These are phyloP conservation scores for Rhinophrynus dorsalis DNA, from an alignment of 2,797 vertebrate genomes.

Conservation along the genomic window DNA sequence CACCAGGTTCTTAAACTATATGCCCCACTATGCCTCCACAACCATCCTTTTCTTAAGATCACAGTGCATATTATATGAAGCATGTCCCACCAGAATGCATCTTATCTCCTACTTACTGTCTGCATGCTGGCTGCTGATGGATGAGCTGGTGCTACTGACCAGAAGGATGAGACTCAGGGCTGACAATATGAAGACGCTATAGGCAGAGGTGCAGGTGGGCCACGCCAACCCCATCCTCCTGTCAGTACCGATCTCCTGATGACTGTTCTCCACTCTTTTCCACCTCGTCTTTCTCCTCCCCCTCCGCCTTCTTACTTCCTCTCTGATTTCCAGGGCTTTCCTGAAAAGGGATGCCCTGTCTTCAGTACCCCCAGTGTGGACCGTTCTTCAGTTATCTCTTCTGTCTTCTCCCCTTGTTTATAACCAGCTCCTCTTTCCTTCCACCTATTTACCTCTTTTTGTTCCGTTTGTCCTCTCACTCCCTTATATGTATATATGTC, in stretches of 20 bases:
- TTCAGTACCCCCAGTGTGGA: too few relatives aligned
- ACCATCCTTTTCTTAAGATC: too few relatives aligned
- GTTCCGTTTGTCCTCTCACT: too few relatives aligned
- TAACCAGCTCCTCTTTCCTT: too few relatives aligned
- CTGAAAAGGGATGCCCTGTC: not conserved
- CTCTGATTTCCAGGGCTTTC: conserved; percentile 19
- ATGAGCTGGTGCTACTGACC: not conserved
- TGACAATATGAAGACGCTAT: not conserved
- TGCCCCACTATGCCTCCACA: too few relatives aligned
- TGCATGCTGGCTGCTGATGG: not conserved
- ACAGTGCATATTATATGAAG: too few relatives aligned
- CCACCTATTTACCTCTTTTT: too few relatives aligned
- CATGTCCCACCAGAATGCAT: too few relatives aligned
- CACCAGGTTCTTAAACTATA: too few relatives aligned
- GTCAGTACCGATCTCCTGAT: not conserved
- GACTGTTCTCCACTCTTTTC: not conserved
- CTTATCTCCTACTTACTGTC: not conserved
- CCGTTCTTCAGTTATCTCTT: too few relatives aligned
- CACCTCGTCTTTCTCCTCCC: conserved; percentile 22
- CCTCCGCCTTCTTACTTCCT: conserved; percentile 10
- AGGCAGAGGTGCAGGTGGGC: not conserved
- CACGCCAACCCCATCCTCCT: not conserved
- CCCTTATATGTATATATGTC: too few relatives aligned
- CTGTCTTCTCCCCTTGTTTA: too few relatives aligned
- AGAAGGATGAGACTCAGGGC: conserved; percentile 11